Base-by-base conservation (phyloP, 2,888 invertebrate species). In the Pseudococcus viburni region DNA sequence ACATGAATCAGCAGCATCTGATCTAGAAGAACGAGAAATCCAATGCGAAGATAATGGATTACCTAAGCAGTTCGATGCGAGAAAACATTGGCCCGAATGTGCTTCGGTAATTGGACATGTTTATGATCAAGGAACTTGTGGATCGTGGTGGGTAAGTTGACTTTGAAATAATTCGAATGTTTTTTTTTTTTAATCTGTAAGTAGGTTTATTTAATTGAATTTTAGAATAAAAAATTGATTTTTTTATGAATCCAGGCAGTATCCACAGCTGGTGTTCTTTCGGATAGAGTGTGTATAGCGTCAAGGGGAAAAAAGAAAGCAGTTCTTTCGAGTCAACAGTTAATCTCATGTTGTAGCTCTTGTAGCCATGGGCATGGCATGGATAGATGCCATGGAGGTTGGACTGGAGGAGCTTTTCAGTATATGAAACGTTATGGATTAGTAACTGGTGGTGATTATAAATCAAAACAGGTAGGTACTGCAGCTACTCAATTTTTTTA, bases 81-180 rank as follows among this genome's bases (percentile, higher is more conserved):
- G 90, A 17, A 15, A 89, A 59, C 86, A 83, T 33, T 90, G 90
- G 90, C 89, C 89, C 17, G 68, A 89, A 26, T 90, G 90, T 33
- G 12, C 12, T 2, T 83, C 73, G 1, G 6, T 88, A n/a, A 86
- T 90, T 39, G 26, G 22, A 7, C 68, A 89, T 19, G 86, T 90
- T 77, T 89, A 89, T 17, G 89, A 89, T 80, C 89, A 89, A 84
- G 89, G 88, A 33, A 48, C 77, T 39, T 89, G 89, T 17, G 89
- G 88, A 46, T 86, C 88, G 6, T 89, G 89, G 19, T 89, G 89
- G 89, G 93, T 93, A 91, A 90, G 48, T 51, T 8, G 4, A 51
- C 0, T 9, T 42, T 42, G 48, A 51, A 51, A 12, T 51, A 2
- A 11, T 8, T 12, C 5, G 48, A 51, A 12, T 51, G 9, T 0